A percentile compares a stretch with the other conserved stretches of the same genome.
These are phyloP conservation scores for Catocala sponsa DNA, from an alignment of 2,888 invertebrate genomes.

Conservation along the genomic window DNA sequence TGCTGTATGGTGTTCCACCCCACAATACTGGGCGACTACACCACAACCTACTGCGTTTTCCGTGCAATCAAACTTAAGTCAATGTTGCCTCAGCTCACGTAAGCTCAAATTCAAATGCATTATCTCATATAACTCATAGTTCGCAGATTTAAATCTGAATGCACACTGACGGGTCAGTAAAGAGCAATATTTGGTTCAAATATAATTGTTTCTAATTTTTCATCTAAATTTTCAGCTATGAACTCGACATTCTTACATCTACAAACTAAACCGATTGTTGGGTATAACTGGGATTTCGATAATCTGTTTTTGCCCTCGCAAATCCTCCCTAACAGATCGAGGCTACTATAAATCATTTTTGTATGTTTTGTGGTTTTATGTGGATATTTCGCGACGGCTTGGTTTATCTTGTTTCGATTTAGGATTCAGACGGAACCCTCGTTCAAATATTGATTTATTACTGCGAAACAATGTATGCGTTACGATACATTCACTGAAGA, in stretches of 20 bases:
- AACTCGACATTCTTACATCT: conserved; percentile 54
- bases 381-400: conserved; percentile 70
- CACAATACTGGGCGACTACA: too few species aligned
- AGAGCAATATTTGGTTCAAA: neutral
- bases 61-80: too few species aligned
- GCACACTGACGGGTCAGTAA: too few species aligned
- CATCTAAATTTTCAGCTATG: conserved; percentile 18
- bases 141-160: too few species aligned
- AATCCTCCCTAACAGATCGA: conserved; percentile 78
- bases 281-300: conserved; percentile 78
- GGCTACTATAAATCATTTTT: conserved; percentile 82
- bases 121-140: too few species aligned
- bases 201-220: conserved; percentile 2
- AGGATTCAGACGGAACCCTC: conserved; percentile 61
- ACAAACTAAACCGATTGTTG: conserved; percentile 70
- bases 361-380: conserved; percentile 82
- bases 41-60: too few species aligned
- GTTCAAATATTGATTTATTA: conserved; percentile 62
- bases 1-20: too few species aligned
- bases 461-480: conserved; percentile 40
- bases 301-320: conserved; percentile 81
- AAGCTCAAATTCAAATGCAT: too few species aligned
- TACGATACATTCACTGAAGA: conserved; percentile 32
- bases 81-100: too few species aligned
- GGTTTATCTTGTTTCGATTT: conserved; percentile 80